Evolutionary conservation across 2,113 vertebrate genomes (phyloP).

Genomic region (Sinosuthora webbiana): DNA sequence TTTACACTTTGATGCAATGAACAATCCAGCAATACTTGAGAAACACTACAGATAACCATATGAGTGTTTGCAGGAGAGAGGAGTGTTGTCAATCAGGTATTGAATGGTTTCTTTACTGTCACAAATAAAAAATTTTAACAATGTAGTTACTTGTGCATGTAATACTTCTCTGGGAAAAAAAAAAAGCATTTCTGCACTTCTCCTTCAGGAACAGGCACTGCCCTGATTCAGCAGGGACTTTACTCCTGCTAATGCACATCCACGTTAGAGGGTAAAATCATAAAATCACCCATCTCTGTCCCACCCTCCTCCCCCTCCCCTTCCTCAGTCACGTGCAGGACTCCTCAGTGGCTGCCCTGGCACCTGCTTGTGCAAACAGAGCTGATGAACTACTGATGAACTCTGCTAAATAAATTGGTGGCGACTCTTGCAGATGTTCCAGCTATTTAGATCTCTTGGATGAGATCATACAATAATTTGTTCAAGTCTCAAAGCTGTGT

Average conservation of each 20-base stretch:
- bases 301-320: not conserved
- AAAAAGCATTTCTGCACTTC: not conserved
- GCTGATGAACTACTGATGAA: slow-evolving; percentile 48
- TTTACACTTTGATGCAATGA: slow-evolving; percentile 67
- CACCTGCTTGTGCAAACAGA: slow-evolving; percentile 52
- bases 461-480: slow-evolving; percentile 50
- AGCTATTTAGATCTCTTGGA: slow-evolving; percentile 44
- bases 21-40: slow-evolving; percentile 66
- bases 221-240: not conserved
- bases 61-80: slow-evolving; percentile 57
- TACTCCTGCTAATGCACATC: not conserved
- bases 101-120: slow-evolving; percentile 75
- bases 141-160: slow-evolving; percentile 48
- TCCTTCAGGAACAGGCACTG: not conserved
- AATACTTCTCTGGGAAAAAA: slow-evolving; percentile 50
- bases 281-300: not conserved
- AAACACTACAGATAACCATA: slow-evolving; percentile 42
- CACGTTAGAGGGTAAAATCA: not conserved
- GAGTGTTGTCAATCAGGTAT: slow-evolving; percentile 64
- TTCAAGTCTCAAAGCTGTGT: slow-evolving; percentile 39
- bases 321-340: not conserved
- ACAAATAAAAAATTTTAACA: slow-evolving; percentile 75
- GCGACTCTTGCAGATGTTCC: slow-evolving; percentile 43
- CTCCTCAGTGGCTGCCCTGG: slow-evolving; percentile 24
- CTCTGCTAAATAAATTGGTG: slow-evolving; percentile 28